phyloP scores from a whole-genome alignment of 2,888 invertebrate species.

The Phlogophora meticulosa region DNA sequence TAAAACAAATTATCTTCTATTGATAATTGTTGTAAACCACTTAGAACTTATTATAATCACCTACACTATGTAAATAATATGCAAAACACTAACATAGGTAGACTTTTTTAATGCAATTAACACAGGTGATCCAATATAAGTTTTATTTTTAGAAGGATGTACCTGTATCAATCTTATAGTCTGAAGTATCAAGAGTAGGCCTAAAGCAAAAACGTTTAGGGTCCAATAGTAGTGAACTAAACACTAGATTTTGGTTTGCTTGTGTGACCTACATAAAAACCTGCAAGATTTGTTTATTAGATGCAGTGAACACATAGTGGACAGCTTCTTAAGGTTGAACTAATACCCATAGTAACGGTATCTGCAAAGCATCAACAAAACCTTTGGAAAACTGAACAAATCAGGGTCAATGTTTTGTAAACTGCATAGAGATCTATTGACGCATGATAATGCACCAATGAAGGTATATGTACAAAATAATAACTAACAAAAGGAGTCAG shows the following conservation, averaged over 20 bases:
- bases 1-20: constrained; percentile 23
- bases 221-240: constrained; percentile 13
- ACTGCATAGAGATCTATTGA: constrained; percentile 40
- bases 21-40: constrained; percentile 14
- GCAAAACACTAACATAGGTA: constrained; percentile 15
- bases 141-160: constrained; percentile 15
- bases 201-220: constrained; percentile 8
- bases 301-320: constrained; percentile 16
- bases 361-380: constrained; percentile 27
- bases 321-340: constrained; percentile 1
- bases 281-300: constrained; percentile 43
- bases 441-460: constrained; percentile 36
- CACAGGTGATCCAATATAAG: constrained; percentile 6
- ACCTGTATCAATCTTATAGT: background rate
- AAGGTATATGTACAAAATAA: constrained; percentile 31
- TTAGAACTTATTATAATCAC: background rate
- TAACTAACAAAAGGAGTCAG: constrained; percentile 10
- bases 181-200: background rate
- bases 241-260: constrained; percentile 12
- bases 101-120: constrained; percentile 53
- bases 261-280: constrained; percentile 58
- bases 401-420: constrained; percentile 67
- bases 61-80: constrained; percentile 27
- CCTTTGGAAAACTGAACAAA: constrained; percentile 43
- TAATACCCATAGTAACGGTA: constrained; percentile 14